A percentile compares a stretch with the other conserved stretches of the same genome.
These are phyloP conservation scores for Artibeus jamaicensis DNA, from an alignment of 2,797 vertebrate species.

Conservation along the genomic window DNA sequence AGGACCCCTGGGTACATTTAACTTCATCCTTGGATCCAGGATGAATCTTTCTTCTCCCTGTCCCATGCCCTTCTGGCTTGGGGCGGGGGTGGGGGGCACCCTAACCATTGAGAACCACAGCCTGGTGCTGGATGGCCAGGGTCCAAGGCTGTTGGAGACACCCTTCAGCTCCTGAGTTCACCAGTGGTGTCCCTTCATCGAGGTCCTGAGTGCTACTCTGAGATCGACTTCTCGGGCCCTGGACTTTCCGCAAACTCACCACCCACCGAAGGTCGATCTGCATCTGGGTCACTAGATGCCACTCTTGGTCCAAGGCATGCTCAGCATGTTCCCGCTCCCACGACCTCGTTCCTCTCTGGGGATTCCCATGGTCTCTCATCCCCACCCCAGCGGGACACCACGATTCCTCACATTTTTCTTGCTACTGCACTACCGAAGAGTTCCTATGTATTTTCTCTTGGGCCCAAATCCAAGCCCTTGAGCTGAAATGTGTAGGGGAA, in stretches of 20 bases:
- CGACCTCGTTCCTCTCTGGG: rapidly evolving
- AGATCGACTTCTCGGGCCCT: rapidly evolving
- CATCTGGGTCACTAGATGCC: neutral
- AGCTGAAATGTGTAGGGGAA: neutral
- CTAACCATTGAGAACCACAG: too few relatives aligned
- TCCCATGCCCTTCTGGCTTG: neutral
- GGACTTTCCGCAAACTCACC: too few relatives aligned
- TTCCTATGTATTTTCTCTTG: neutral
- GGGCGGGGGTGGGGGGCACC: neutral
- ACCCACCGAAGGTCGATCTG: neutral
- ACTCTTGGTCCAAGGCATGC: rapidly evolving
- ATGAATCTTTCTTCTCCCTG: neutral
- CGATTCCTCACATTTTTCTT: neutral
- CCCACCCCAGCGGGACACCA: too few relatives aligned
- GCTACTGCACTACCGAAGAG: neutral
- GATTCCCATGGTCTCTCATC: too few relatives aligned
- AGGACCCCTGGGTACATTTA: neutral
- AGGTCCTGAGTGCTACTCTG: neutral
- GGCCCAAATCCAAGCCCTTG: neutral
- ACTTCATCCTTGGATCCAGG: neutral
- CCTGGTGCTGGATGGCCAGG: neutral
- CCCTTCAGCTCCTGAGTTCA: neutral
- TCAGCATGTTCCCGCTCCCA: neutral
- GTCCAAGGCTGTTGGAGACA: neutral
- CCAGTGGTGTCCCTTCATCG: neutral